These are phyloP conservation scores for Bubo blakistoni DNA, from an alignment of 2,113 vertebrate species.

Conservation along the genomic window DNA sequence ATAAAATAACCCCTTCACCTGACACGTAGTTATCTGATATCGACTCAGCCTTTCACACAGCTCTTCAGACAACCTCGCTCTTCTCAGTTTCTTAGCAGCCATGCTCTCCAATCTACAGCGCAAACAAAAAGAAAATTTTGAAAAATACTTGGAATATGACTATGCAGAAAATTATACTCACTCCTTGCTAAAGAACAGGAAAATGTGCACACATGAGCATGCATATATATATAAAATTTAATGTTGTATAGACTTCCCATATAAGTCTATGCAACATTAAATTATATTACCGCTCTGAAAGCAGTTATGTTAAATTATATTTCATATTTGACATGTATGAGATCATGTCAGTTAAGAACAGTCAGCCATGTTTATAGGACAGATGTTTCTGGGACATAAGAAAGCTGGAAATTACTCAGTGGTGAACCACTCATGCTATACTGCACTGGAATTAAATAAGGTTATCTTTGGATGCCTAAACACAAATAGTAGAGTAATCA, in stretches of 20 bases:
- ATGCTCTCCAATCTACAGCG: conserved; percentile 42
- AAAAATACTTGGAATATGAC: not conserved
- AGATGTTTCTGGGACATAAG: not conserved
- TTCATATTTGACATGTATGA: not conserved
- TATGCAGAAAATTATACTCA: not conserved
- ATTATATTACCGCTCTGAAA: not conserved
- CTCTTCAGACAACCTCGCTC: conserved; percentile 73
- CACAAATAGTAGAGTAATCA: not conserved
- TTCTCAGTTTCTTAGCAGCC: conserved; percentile 78
- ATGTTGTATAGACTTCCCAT: not conserved
- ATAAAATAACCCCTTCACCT: conserved; percentile 61
- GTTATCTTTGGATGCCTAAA: not conserved
- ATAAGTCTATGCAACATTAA: not conserved
- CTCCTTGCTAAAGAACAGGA: not conserved
- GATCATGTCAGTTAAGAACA: not conserved
- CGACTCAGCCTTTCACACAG: conserved; percentile 78
- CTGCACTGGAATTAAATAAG: not conserved
- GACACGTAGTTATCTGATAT: conserved; percentile 78
- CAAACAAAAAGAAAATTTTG: not conserved
- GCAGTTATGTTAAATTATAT: not conserved
- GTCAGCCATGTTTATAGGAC: not conserved
- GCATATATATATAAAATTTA: not conserved
- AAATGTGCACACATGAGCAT: rapidly evolving
- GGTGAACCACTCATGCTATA: not conserved
- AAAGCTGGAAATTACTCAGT: not conserved